A percentile compares a stretch with the other conserved stretches of the same genome.
Conservation (phyloP, 1,140 invertebrate genomes). For the Diploscapter pachys region DNA sequence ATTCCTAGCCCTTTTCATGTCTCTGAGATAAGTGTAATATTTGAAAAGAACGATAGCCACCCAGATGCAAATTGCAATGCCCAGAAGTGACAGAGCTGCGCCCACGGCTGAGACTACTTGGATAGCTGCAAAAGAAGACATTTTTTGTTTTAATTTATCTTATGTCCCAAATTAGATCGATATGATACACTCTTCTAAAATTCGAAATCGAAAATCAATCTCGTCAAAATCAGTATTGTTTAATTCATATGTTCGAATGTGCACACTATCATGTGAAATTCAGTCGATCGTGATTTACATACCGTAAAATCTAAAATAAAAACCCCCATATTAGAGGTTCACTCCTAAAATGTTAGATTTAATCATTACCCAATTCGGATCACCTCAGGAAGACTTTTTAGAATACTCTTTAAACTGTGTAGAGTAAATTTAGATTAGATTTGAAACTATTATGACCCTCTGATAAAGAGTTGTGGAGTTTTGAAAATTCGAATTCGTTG, state of each 20-base stretch:
- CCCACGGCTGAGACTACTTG: constrained; percentile 21
- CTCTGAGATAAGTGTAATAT: constrained; percentile 25
- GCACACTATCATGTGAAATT: too few relatives aligned
- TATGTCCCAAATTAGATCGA: background rate
- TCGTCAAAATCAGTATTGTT: background rate
- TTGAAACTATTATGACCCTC: too few relatives aligned
- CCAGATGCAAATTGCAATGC: constrained; percentile 20
- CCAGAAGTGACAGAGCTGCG: background rate
- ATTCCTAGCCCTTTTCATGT: constrained; percentile 26
- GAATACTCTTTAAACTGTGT: too few relatives aligned
- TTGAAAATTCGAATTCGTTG: background rate
- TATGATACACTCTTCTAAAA: background rate
- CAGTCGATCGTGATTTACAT: background rate
- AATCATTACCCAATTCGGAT: too few relatives aligned
- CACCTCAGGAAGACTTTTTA: too few relatives aligned
- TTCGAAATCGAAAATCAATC: background rate
- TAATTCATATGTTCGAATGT: too few relatives aligned
- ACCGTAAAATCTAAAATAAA: background rate
- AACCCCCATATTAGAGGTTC: background rate
- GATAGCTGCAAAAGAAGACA: constrained; percentile 15
- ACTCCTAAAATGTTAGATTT: too few relatives aligned
- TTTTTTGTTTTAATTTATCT: background rate
- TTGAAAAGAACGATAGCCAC: constrained; percentile 27
- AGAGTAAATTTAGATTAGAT: too few relatives aligned
- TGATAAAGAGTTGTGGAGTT: too few relatives aligned